Base-by-base conservation (phyloP, 1,140 invertebrate genomes). In the Scaptomyza hsui region DNA sequence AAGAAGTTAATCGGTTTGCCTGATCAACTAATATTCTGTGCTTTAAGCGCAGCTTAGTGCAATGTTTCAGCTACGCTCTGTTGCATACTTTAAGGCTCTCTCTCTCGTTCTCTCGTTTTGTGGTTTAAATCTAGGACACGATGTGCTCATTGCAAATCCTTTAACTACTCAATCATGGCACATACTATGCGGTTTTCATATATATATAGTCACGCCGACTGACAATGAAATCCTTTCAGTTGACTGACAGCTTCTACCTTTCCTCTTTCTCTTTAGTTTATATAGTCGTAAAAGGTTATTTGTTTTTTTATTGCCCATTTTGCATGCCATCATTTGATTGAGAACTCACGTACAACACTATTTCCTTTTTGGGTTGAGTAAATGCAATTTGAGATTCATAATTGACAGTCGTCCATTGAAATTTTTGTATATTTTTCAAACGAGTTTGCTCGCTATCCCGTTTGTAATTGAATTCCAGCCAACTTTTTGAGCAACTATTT, bases 231-330 rank as follows among this genome's bases (percentile, higher is more conserved):
- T 63, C 61, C 26, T 19, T 52, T 15, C 51, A 48, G 29, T 55
- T 64, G 51, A 64, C 32, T 65, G 45, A 35, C 18, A 35, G 56
- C n/a, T 49, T 7, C 12, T 39, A 19, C 9, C 37, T 4, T 21
- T 16, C 12, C 35, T 6, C 24, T 16, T 12, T 24, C 24, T 15
- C 12, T 57, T 49, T 19, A 48, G 29, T 53, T 70, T 41, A 0
- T 65, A 29, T 15, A 48, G 57, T 65, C 41, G 37, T 72, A 72
- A 72, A 72, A 68, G 70, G 56, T 61, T 68, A 68, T 67, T 72
- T 68, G 53, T 68, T 61, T 61, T 72, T 68, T 72, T 68, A 67
- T 72, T 72, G 41, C 42, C 63, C 61, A 65, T 45, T 61, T 68
- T 52, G 53, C 63, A 49, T 60, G 24, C 68, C 70, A 56, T 72